phyloP scores from a whole-genome alignment of 92 coral and sea anemone species.

The Palythoa grandis region DNA sequence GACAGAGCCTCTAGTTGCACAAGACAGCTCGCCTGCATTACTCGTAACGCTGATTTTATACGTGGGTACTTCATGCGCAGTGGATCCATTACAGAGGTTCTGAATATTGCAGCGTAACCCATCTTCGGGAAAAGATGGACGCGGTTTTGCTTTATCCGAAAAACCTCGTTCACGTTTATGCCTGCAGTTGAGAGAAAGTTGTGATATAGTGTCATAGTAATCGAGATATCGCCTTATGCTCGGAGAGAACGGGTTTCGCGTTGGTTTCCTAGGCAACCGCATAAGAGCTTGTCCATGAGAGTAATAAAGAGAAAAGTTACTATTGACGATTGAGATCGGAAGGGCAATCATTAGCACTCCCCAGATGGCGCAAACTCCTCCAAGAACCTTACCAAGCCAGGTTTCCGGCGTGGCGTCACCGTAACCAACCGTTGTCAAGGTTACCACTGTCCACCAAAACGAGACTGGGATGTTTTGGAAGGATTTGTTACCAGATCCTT shows the following conservation, averaged over 20 bases:
- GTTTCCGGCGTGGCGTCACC: constrained; percentile 86
- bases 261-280: constrained; percentile 72
- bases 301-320: constrained; percentile 81
- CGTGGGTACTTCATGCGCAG: constrained; percentile 11
- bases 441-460: constrained; percentile 89
- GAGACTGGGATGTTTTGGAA: constrained; percentile 79
- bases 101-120: neutral
- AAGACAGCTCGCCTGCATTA: neutral
- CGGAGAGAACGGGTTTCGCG: constrained; percentile 64
- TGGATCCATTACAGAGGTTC: neutral
- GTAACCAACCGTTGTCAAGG: constrained; percentile 89
- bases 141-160: neutral
- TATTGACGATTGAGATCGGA: constrained; percentile 81
- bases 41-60: constrained; percentile 18
- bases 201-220: constrained; percentile 49
- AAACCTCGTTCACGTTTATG: constrained; percentile 50
- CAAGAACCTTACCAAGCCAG: constrained; percentile 77
- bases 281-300: constrained; percentile 83
- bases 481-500: constrained; percentile 45
- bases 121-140: neutral
- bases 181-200: constrained; percentile 54
- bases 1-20: constrained; percentile 30
- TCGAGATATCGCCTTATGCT: constrained; percentile 68
- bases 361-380: constrained; percentile 80
- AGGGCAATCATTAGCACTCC: constrained; percentile 80